Evolutionary conservation across 2,888 invertebrate genomes (phyloP), one percentile per base, ranked within the genome.

Genomic region (Muscina levida): DNA sequence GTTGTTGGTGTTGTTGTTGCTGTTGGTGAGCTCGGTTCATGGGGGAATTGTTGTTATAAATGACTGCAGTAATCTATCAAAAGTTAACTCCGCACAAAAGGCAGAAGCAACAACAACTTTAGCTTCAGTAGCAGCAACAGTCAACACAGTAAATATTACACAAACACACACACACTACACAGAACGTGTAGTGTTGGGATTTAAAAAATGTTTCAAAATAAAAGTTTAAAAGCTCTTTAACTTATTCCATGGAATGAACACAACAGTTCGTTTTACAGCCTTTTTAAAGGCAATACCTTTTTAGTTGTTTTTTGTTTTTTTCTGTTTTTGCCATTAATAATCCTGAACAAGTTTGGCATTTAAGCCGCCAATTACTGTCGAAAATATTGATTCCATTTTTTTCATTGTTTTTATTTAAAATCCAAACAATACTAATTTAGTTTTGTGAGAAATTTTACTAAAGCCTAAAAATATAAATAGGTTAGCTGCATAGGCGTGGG

Each of bases 21-120:
- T 31, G 31, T 8, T 31, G 46, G 11, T 67, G 48, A 11, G 6
- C 31, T 19, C 22, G 31, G 5, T 39, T 68, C 72, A 59, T 56
- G 62, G 70, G 74, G 78, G 62, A 75, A 72, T 82, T 65, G 66
- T 75, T 78, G 67, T 57, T 57, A 77, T 75, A 75, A 78, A 70
- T 82, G 46, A 70, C 81, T 65, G 68, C 19, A 65, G 74, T 82
- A 72, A 78, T 78, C 72, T 70, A 78, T 78, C 74, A 77, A 73
- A 80, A 57, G 48, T 46, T 22, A 67, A 72, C 51, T 67, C 67
- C 31, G 3, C 31, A 39, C 44, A 62, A 70, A n/a, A 65, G 42
- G 42, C 62, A 31, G 15, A 56, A 56, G 10, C 26, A 26, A 24
- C 24, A 13, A 11, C 22, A 53, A 11, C 44, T n/a, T 8, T 2